Percentiles rank a stretch among this genome's conserved stretches.
phyloP scores from a whole-genome alignment of 2,797 vertebrate genomes.

The Leptodactylus fallax region DNA sequence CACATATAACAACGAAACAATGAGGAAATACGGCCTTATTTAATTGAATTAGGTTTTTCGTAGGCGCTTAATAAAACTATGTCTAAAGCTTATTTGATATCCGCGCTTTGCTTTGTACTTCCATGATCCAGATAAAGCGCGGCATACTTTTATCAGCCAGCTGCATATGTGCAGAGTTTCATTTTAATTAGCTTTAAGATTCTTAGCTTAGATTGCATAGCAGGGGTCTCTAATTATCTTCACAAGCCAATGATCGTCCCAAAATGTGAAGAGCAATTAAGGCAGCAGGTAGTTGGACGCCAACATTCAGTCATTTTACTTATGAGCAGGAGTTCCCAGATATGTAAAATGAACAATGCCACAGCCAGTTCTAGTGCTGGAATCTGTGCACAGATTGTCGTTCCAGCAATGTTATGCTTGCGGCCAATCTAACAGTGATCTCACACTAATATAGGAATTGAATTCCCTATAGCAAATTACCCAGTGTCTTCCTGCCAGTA shows the following conservation, averaged over 20 bases:
- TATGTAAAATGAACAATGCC: conserved; percentile 49
- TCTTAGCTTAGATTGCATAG: conserved; percentile 70
- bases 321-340: conserved; percentile 58
- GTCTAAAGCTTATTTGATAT: conserved; percentile 42
- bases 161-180: conserved; percentile 63
- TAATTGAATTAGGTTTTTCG: conserved; percentile 52
- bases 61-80: conserved; percentile 28
- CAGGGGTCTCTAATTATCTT: conserved; percentile 73
- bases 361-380: conserved; percentile 19
- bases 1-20: conserved; percentile 2
- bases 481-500: background rate
- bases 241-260: conserved; percentile 71
- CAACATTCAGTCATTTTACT: conserved; percentile 69
- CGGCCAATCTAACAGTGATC: conserved; percentile 8
- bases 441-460: conserved; percentile 12
- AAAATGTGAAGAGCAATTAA: conserved; percentile 72
- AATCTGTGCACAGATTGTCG: conserved; percentile 16
- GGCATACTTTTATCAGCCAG: conserved; percentile 65
- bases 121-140: conserved; percentile 38
- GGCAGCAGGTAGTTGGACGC: conserved; percentile 69
- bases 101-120: conserved; percentile 29
- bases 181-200: conserved; percentile 76
- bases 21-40: conserved; percentile 8
- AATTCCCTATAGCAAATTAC: conserved; percentile 4
- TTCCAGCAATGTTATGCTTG: conserved; percentile 23